Conservation (phyloP, 2,888 invertebrate species). For the Eupelmus urozonus region DNA sequence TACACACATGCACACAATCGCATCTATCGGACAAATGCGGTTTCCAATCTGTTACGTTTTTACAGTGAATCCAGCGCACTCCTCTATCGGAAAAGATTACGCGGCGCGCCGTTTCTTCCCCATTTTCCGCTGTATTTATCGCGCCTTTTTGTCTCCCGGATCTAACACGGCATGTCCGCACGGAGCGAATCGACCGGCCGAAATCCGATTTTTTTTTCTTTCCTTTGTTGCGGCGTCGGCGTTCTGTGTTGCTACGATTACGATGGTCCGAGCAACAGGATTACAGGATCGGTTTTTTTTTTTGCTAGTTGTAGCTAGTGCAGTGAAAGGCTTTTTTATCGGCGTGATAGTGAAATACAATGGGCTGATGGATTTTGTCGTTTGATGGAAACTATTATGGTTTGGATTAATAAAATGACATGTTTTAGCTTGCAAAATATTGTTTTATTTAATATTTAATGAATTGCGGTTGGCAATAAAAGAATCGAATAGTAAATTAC, state of each 20-base stretch:
- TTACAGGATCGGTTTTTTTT: slow-evolving; percentile 4
- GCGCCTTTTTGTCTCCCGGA: slow-evolving; percentile 52
- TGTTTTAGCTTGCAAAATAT: too few relatives aligned
- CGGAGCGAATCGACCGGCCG: background rate
- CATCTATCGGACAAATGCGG: slow-evolving; percentile 68
- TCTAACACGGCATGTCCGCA: background rate
- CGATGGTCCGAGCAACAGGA: slow-evolving; percentile 40
- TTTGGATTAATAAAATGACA: background rate
- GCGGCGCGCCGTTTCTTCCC: slow-evolving; percentile 59
- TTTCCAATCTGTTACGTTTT: slow-evolving; percentile 78
- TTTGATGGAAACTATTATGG: background rate
- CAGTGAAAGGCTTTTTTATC: too few relatives aligned
- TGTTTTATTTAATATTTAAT: too few relatives aligned
- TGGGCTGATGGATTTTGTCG: background rate
- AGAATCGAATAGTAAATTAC: too few relatives aligned
- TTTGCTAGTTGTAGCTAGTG: background rate
- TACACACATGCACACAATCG: background rate
- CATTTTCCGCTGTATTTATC: slow-evolving; percentile 53
- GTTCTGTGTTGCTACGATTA: slow-evolving; percentile 4
- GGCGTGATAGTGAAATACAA: background rate
- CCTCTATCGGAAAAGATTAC: slow-evolving; percentile 60
- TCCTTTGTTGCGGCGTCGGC: background rate
- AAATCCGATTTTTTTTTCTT: slow-evolving; percentile 49
- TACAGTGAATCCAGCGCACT: slow-evolving; percentile 58
- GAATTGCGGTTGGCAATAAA: too few relatives aligned